phyloP scores from a whole-genome alignment of 2,888 invertebrate genomes.

The Parnassius apollo region DNA sequence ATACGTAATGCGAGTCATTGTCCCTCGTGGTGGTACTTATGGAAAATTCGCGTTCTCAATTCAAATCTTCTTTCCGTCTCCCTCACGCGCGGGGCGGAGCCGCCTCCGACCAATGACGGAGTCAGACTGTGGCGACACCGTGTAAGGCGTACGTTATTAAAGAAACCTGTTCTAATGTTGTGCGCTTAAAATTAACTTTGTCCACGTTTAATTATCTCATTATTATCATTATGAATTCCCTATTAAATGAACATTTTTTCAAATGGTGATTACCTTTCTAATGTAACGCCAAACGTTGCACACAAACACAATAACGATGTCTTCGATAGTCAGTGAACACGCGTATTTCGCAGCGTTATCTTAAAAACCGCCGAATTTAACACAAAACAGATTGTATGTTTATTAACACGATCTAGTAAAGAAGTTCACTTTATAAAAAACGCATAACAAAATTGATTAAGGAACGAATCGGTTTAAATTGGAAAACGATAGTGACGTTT shows the following conservation, averaged over 20 bases:
- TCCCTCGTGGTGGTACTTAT: conserved; percentile 79
- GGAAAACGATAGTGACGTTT: conserved; percentile 80
- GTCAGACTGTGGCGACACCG: conserved; percentile 76
- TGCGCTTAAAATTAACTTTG: conserved; percentile 81
- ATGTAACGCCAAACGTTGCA: conserved; percentile 55
- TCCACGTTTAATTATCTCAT: conserved; percentile 81
- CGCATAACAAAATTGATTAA: conserved; percentile 78
- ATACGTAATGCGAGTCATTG: conserved; percentile 81
- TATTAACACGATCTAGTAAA: conserved; percentile 63
- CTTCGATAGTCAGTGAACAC: conserved; percentile 28
- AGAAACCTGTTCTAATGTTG: conserved; percentile 82
- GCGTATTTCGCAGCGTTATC: conserved; percentile 31
- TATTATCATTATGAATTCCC: conserved; percentile 80
- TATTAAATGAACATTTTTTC: conserved; percentile 75
- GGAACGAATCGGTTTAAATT: conserved; percentile 81
- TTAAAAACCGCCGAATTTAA: conserved; percentile 52
- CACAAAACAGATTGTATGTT: conserved; percentile 61
- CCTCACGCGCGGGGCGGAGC: conserved; percentile 79
- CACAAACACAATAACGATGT: conserved; percentile 56
- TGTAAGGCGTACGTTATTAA: conserved; percentile 81
- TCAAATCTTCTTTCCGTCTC: conserved; percentile 80
- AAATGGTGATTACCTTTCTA: conserved; percentile 69
- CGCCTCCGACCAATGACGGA: conserved; percentile 77
- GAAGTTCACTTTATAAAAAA: conserved; percentile 69
- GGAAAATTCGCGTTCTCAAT: conserved; percentile 82